Percentiles rank a stretch among this genome's conserved stretches.
phyloP scores from a whole-genome alignment of 2,888 invertebrate genomes.

The Dicyrtomina minuta region DNA sequence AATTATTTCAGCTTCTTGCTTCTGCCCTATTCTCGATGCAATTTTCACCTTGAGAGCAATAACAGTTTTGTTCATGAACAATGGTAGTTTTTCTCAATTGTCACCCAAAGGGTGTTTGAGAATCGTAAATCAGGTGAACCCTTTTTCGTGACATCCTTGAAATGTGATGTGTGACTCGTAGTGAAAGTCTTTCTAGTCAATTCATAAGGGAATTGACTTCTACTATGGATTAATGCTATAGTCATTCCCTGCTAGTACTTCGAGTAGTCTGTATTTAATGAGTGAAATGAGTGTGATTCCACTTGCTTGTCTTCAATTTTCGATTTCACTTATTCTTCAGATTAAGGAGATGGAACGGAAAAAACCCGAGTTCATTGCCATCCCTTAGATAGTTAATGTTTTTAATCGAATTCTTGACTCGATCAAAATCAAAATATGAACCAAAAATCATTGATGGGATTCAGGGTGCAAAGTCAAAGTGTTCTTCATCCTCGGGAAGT shows the following conservation, averaged over 20 bases:
- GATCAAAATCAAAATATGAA: too few species aligned
- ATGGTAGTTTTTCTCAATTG: constrained; percentile 14
- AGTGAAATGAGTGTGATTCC: too few species aligned
- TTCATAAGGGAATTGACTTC: not conserved
- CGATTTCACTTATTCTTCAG: not conserved
- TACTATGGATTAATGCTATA: not conserved
- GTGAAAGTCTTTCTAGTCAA: not conserved
- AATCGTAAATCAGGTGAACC: constrained; percentile 9
- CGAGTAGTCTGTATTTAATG: too few species aligned
- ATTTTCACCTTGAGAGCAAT: constrained; percentile 21
- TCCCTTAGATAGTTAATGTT: too few species aligned
- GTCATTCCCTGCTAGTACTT: not conserved
- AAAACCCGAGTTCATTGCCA: too few species aligned
- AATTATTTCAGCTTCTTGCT: constrained; percentile 8
- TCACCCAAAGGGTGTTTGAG: constrained; percentile 13
- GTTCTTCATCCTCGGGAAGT: constrained; percentile 16
- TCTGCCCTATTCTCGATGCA: constrained; percentile 14
- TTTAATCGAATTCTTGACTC: not conserved
- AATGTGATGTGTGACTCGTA: not conserved
- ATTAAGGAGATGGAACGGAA: too few species aligned
- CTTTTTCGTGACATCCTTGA: not conserved
- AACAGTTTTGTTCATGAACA: constrained; percentile 15
- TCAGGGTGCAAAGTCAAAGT: constrained; percentile 15
- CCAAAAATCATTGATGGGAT: not conserved
- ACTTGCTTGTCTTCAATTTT: too few species aligned